A percentile compares a stretch with the other conserved stretches of the same genome.
Conservation (phyloP, 1,140 invertebrate genomes). For the Apocrypta bakeri region DNA sequence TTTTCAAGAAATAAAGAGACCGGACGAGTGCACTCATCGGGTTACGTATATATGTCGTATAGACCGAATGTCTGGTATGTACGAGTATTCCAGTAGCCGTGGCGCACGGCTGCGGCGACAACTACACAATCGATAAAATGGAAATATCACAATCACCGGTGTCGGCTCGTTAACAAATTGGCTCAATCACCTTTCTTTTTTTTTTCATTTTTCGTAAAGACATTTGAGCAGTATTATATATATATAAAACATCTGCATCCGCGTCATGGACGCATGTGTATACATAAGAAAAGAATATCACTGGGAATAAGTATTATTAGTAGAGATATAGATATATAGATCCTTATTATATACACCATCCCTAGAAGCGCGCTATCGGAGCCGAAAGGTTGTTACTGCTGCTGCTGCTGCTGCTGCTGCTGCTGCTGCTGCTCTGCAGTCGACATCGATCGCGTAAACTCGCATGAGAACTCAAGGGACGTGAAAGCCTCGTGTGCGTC, state of each 20-base stretch:
- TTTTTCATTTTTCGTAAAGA: too few relatives aligned
- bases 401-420: too few relatives aligned
- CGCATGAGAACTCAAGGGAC: background rate
- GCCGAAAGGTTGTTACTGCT: background rate
- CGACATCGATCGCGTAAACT: background rate
- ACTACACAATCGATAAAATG: conserved; percentile 12
- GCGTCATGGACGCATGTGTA: too few relatives aligned
- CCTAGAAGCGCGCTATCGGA: background rate
- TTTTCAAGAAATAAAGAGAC: background rate
- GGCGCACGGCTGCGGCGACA: background rate
- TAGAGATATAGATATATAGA: too few relatives aligned
- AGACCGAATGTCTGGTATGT: background rate
- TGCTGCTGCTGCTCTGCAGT: too few relatives aligned
- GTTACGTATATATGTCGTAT: background rate
- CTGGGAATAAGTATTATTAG: too few relatives aligned
- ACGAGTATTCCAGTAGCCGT: too few relatives aligned
- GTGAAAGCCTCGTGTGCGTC: too few relatives aligned
- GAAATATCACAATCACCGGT: background rate
- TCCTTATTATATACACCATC: background rate
- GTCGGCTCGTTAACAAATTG: background rate
- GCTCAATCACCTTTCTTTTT: background rate
- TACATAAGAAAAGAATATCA: too few relatives aligned
- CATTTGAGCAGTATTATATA: background rate
- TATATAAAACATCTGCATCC: too few relatives aligned
- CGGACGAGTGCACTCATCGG: background rate